phyloP scores from a whole-genome alignment of 2,797 vertebrate genomes.

The Cyprinodon diabolis region DNA sequence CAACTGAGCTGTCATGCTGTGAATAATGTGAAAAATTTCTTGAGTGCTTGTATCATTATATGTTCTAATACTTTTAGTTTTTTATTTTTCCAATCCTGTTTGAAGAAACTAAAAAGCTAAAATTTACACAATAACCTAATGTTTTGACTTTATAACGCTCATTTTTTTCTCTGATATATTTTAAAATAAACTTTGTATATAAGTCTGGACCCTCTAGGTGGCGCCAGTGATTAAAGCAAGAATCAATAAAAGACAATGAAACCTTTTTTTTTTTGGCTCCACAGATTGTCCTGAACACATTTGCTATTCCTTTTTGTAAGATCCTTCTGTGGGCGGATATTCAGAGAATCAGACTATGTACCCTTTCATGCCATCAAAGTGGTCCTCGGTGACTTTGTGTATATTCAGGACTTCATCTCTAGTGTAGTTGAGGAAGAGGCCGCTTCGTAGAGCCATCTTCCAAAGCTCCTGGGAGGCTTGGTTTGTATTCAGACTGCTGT shows the following conservation, averaged over 20 bases:
- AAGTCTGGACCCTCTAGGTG: neutral
- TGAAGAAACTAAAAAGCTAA: neutral
- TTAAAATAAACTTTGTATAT: neutral
- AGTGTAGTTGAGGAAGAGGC: slow-evolving; percentile 85
- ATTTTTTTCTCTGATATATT: neutral
- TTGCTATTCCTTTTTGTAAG: neutral
- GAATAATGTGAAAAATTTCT: neutral
- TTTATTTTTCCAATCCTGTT: neutral
- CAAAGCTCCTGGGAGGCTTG: slow-evolving; percentile 86
- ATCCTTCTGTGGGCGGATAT: neutral
- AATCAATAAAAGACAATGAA: neutral
- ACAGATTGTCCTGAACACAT: neutral
- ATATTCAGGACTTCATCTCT: slow-evolving; percentile 87
- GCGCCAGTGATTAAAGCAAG: neutral
- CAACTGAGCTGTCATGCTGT: neutral
- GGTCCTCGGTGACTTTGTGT: slow-evolving; percentile 91
- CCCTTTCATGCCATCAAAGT: slow-evolving; percentile 89
- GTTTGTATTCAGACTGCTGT: slow-evolving; percentile 83
- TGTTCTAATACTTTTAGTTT: neutral
- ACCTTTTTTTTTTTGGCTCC: neutral
- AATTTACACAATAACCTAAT: neutral
- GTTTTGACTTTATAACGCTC: neutral
- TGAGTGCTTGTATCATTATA: neutral
- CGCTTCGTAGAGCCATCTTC: slow-evolving; percentile 88
- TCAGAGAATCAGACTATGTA: slow-evolving; percentile 43